Conservation (phyloP, 2,888 invertebrate species). For the Thelaira solivaga region DNA sequence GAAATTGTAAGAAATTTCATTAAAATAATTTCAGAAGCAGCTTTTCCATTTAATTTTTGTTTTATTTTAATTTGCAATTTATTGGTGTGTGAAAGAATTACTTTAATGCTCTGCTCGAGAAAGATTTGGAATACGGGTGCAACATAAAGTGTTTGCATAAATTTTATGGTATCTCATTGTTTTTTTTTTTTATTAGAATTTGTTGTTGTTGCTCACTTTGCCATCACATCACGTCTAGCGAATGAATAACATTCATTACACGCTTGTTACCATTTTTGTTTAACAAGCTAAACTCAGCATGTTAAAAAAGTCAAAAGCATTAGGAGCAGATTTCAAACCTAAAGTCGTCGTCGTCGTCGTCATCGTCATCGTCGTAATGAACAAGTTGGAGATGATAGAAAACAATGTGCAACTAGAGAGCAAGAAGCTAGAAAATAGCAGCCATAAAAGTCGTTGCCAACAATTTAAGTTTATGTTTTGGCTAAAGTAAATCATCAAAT, state of each 20-base stretch:
- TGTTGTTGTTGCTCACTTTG: background rate
- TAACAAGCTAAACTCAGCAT: constrained; percentile 47
- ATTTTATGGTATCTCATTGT: constrained; percentile 38
- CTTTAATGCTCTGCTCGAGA: background rate
- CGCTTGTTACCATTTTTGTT: constrained; percentile 55
- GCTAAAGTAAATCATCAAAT: constrained; percentile 50
- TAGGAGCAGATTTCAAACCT: constrained; percentile 34
- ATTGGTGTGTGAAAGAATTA: background rate
- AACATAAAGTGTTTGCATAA: constrained; percentile 45
- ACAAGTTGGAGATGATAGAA: background rate
- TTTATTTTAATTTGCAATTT: too few relatives aligned
- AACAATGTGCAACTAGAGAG: background rate
- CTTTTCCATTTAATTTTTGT: background rate
- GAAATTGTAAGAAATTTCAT: too few relatives aligned
- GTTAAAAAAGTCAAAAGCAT: constrained; percentile 45
- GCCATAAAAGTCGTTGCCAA: constrained; percentile 40
- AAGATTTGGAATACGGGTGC: background rate
- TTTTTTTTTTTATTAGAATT: constrained; percentile 11
- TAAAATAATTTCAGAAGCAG: too few relatives aligned
- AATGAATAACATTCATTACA: constrained; percentile 40
- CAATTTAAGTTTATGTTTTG: constrained; percentile 49
- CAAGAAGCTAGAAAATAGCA: constrained; percentile 9
- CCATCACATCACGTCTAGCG: constrained; percentile 25
- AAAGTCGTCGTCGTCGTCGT: background rate
- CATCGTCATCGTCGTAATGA: too few relatives aligned